Evolutionary conservation across 2,113 vertebrate species (phyloP).

Genomic region (Isurus oxyrinchus): DNA sequence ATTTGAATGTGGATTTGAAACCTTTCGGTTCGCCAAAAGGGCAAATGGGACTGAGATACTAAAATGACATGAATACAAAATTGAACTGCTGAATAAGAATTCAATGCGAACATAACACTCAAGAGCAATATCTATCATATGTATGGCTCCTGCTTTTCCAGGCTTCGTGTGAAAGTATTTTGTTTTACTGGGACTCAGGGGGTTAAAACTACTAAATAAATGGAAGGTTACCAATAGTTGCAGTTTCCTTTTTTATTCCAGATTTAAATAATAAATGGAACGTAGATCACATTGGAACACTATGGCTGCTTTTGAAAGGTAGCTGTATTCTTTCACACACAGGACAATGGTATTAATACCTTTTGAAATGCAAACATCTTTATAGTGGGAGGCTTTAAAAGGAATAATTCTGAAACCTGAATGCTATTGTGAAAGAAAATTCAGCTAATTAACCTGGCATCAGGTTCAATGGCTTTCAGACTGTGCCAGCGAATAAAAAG

Average conservation of each 20-base stretch:
- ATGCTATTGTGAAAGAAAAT: background rate
- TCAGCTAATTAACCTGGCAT: background rate
- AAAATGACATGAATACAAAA: background rate
- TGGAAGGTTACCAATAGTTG: background rate
- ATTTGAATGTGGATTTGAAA: background rate
- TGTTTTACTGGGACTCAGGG: background rate
- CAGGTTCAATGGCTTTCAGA: background rate
- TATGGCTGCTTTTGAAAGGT: background rate
- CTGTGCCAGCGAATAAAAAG: background rate
- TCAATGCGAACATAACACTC: background rate
- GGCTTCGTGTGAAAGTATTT: background rate
- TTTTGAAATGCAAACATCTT: slow-evolving; percentile 14
- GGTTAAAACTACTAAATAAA: background rate
- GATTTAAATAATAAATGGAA: background rate
- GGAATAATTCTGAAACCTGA: slow-evolving; percentile 7
- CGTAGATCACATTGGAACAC: background rate
- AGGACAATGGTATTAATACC: background rate
- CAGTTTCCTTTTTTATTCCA: background rate
- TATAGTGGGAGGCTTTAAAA: background rate
- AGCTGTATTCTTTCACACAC: background rate
- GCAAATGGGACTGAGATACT: background rate
- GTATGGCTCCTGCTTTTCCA: background rate
- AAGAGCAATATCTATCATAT: background rate
- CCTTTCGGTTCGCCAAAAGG: background rate
- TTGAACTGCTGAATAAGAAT: background rate